Evolutionary conservation across 2,888 invertebrate genomes (phyloP), one percentile per base, ranked within the genome.

Genomic region (Harmothoe impar): DNA sequence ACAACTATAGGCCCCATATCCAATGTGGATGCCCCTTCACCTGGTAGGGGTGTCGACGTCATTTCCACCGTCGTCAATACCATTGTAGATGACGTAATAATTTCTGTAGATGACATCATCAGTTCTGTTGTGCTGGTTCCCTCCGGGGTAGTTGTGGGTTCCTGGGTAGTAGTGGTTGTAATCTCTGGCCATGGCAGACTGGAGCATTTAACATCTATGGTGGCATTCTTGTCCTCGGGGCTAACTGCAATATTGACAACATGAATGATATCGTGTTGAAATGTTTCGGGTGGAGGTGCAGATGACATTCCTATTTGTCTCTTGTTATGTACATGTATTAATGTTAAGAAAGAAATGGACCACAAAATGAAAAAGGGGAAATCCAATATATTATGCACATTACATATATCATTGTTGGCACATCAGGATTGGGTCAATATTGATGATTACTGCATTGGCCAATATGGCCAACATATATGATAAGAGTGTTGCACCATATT

Each of bases 171-270:
- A 3, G 89, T 86, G 15, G 86, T 86, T 15, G 81, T 81, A 12
- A 81, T 35, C 20, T 81, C 81, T 43, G 86, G 54, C 86, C 52
- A 86, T 7, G 25, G 86, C 29, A 51, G 17, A 25, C 51, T 88
- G 33, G 72, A 68, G 35, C 89, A 89, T 23, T 25, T n/a, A 0
- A 89, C 89, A 12, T 43, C 31, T 51, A 89, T 89, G 20, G 62
- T 78, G 20, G 77, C 77, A 52, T 72, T 54, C 25, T 33, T 51
- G 29, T 51, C 89, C 17, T 72, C 29, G 5, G 89, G 89, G 51
- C 25, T 62, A 31, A 68, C 89, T 89, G 72, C 15, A 68, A 35
- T 15, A 33, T 17, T 43, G 3, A 43, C 43, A 43, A 43, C 3
- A 43, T 43, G 43, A 43, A 43, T 43, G 5, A 43, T 43, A 43